Conservation (phyloP, 2,113 vertebrate genomes). For the Tauraco erythrolophus region DNA sequence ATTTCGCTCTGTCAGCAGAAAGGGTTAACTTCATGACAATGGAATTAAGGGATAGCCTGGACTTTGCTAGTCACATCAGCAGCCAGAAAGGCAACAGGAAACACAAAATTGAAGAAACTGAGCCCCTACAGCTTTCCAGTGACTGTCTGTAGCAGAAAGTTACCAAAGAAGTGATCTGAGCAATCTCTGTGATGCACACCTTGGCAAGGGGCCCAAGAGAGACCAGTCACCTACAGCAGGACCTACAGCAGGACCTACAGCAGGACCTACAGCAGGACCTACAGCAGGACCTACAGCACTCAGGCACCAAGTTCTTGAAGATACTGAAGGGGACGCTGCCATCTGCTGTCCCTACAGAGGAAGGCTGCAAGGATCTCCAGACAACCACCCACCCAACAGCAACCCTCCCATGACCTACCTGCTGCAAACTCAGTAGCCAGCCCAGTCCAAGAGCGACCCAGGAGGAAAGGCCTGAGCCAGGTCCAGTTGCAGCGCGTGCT, state of each 20-base stretch:
- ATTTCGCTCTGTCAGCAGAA: not conserved
- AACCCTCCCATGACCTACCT: no score
- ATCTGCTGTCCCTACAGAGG: not conserved
- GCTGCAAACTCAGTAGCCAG: not conserved
- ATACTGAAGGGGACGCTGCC: constrained; percentile 6
- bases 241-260: not conserved
- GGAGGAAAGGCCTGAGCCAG: not conserved
- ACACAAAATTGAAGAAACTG: not conserved
- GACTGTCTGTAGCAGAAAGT: not conserved
- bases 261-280: not conserved
- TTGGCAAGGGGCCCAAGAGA: not conserved
- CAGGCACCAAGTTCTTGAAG: accelerated
- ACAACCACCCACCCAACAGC: accelerated
- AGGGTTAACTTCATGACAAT: not conserved
- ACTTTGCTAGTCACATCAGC: not conserved
- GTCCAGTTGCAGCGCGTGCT: not conserved
- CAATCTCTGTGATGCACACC: not conserved
- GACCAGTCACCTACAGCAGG: not conserved
- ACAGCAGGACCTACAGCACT: accelerated
- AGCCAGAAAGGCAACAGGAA: not conserved
- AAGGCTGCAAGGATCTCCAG: not conserved
- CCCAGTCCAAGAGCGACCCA: no score
- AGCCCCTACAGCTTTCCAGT: not conserved
- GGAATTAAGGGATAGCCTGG: not conserved
- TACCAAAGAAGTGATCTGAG: not conserved